phyloP scores from a whole-genome alignment of 2,888 invertebrate species.

The Theodoxus fluviatilis region DNA sequence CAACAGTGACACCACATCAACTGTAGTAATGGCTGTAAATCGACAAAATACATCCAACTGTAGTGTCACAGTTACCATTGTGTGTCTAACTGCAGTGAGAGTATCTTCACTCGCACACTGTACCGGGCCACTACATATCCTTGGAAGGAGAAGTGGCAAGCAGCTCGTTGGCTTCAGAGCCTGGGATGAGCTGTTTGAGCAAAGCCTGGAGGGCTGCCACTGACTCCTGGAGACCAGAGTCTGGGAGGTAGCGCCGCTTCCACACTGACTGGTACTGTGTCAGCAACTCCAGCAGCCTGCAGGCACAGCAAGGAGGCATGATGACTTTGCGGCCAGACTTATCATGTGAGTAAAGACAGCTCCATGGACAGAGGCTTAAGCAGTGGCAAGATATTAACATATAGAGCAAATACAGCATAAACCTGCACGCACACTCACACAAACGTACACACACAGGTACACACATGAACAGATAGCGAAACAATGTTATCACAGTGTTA shows the following conservation, averaged over 20 bases:
- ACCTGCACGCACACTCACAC: background rate
- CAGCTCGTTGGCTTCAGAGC: too few relatives aligned
- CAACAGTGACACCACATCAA: too few relatives aligned
- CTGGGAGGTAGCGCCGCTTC: slow-evolving; percentile 69
- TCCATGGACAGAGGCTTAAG: too few relatives aligned
- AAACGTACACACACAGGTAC: slow-evolving; percentile 5
- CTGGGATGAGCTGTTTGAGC: slow-evolving; percentile 50
- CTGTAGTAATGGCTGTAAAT: too few relatives aligned
- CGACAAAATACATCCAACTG: too few relatives aligned
- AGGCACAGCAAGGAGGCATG: slow-evolving; percentile 24
- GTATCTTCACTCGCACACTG: too few relatives aligned
- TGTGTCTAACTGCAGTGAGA: too few relatives aligned
- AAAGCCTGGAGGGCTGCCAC: slow-evolving; percentile 38
- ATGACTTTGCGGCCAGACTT: background rate
- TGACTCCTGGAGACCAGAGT: slow-evolving; percentile 67
- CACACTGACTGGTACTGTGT: slow-evolving; percentile 70
- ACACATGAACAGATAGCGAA: background rate
- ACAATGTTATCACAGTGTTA: too few relatives aligned
- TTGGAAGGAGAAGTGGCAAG: too few relatives aligned
- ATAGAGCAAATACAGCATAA: background rate
- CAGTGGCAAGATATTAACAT: too few relatives aligned
- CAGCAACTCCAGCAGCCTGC: slow-evolving; percentile 69
- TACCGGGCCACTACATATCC: too few relatives aligned
- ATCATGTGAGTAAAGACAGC: background rate
- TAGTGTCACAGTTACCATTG: too few relatives aligned